A percentile compares a stretch with the other conserved stretches of the same genome.
These are phyloP conservation scores for Synanceia verrucosa DNA, from an alignment of 2,797 vertebrate genomes.

Conservation along the genomic window DNA sequence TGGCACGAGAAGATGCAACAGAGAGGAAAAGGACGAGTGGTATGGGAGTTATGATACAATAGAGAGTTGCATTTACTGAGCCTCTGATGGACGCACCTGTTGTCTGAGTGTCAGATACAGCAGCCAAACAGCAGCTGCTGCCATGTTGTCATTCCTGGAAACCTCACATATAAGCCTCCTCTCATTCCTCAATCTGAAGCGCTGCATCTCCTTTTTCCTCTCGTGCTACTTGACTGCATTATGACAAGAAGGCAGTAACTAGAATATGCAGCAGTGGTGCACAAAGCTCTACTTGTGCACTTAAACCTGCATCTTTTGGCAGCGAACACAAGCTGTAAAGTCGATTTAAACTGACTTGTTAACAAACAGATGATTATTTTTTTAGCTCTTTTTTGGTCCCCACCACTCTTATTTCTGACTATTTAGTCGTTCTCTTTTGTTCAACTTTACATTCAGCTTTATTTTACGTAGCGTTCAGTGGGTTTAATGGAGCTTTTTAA, in stretches of 20 bases:
- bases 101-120: slow-evolving; percentile 24
- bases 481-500: background rate
- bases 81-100: slow-evolving; percentile 55
- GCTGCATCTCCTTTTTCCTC: background rate
- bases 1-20: background rate
- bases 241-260: background rate
- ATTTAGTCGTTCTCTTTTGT: background rate
- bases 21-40: background rate
- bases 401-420: background rate
- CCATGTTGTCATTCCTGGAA: slow-evolving; percentile 24
- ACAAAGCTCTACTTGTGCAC: background rate
- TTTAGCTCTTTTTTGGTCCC: background rate
- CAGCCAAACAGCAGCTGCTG: slow-evolving; percentile 52
- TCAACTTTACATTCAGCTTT: background rate
- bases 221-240: background rate
- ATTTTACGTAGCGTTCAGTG: background rate
- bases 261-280: background rate
- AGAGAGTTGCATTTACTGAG: background rate
- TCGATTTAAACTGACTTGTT: background rate
- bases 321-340: background rate
- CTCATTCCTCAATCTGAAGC: slow-evolving; percentile 11
- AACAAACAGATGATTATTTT: background rate
- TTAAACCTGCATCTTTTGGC: background rate
- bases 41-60: background rate
- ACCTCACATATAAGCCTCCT: slow-evolving; percentile 4